These are phyloP conservation scores for Chymomyza caudatula DNA, from an alignment of 2,888 invertebrate species.

Conservation along the genomic window DNA sequence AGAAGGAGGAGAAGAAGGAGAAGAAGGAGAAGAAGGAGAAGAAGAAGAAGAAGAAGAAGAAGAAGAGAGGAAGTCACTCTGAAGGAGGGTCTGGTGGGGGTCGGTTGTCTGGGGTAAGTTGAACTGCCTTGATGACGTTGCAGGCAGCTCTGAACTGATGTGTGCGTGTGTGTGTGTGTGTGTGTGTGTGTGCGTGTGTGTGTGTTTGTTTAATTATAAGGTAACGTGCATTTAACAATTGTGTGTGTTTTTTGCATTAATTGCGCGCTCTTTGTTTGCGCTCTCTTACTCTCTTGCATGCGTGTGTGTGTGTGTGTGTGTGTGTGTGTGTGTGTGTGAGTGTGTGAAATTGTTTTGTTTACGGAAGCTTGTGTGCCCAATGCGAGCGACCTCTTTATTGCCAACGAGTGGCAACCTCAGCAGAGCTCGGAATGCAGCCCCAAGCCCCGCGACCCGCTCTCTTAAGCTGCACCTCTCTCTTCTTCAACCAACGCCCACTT, in stretches of 20 bases:
- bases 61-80: neutral
- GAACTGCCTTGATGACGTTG: neutral
- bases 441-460: neutral
- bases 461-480: constrained; percentile 3
- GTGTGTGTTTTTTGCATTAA: constrained; percentile 21
- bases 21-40: neutral
- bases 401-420: constrained; percentile 12
- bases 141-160: neutral
- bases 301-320: constrained; percentile 2
- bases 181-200: neutral
- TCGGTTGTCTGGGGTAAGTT: neutral
- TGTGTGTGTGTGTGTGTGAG: constrained; percentile 1
- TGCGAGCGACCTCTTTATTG: constrained; percentile 63
- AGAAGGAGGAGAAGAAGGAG: neutral
- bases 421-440: neutral
- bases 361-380: constrained; percentile 59
- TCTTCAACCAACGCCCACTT: constrained; percentile 33
- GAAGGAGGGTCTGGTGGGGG: neutral
- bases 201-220: constrained; percentile 46
- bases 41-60: neutral
- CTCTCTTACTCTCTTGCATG: neutral
- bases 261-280: constrained; percentile 10
- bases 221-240: constrained; percentile 42
- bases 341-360: constrained; percentile 30
- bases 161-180: neutral